Percentiles rank a stretch among this genome's conserved stretches.
Conservation (phyloP, 2,888 invertebrate species). For the Drosophila colorata region DNA sequence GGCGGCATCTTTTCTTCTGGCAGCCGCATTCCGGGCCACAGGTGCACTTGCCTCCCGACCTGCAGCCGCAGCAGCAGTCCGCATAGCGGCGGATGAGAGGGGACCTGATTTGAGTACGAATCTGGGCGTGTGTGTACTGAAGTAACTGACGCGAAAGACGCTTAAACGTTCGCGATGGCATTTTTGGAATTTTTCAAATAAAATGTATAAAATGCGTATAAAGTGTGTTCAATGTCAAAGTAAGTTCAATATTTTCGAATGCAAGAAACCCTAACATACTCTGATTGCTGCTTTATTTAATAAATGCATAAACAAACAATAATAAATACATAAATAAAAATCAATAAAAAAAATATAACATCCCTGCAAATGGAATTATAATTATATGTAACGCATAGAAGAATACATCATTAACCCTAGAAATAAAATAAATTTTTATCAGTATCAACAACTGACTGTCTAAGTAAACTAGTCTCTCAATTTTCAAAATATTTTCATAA, state of each 20-base stretch:
- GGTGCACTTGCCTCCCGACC: slow-evolving; percentile 7
- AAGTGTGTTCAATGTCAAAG: not conserved
- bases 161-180: not conserved
- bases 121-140: not conserved
- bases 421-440: too few relatives aligned
- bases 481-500: too few relatives aligned
- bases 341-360: too few relatives aligned
- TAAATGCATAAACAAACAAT: too few relatives aligned
- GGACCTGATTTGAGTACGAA: not conserved
- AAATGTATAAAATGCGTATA: too few relatives aligned
- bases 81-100: not conserved
- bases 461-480: too few relatives aligned
- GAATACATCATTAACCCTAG: too few relatives aligned
- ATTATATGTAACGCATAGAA: too few relatives aligned
- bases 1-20: slow-evolving; percentile 6
- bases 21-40: slow-evolving; percentile 14
- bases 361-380: too few relatives aligned
- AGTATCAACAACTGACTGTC: too few relatives aligned
- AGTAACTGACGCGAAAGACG: not conserved
- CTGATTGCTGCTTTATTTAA: too few relatives aligned
- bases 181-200: not conserved
- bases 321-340: too few relatives aligned
- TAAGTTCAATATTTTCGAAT: not conserved
- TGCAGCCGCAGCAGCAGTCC: slow-evolving; percentile 9
- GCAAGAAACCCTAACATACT: not conserved